Base-by-base conservation (phyloP, 1,140 invertebrate genomes). In the Phthorimaea operculella region DNA sequence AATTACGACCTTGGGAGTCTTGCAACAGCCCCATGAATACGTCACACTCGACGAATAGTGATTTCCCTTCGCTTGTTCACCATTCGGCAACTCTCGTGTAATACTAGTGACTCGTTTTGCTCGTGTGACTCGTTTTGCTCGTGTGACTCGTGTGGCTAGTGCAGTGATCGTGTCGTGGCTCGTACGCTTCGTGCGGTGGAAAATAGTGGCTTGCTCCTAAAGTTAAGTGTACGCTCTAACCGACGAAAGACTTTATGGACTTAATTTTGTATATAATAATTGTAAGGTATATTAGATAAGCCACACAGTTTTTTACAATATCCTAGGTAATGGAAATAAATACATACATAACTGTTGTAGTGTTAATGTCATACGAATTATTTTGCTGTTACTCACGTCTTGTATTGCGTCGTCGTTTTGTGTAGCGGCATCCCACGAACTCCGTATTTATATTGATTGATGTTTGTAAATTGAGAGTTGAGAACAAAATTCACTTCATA, bases 291-390 rank as follows among this genome's bases (percentile, higher is more conserved):
- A 55, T 67, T 77, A 74, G 66, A 62, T 79, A 80, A 80, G 74
- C 68, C 69, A 76, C 72, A 79, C 77, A 77, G 79, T 84, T 84
- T 84, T 83, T 84, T 82, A 84, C 76, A 81, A 83, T 84, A 83
- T 80, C 70, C 62, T 84, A 84, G 72, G 66, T 79, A 78, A 76
- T 72, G 62, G 59, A 75, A 72, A 72, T 74, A 68, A 68, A 70
- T 70, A 73, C 74, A 74, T 70, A 69, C 67, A 72, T 80, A 81
- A 80, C 76, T 84, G 76, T 81, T 83, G 76, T 83, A 83, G 80
- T 66, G 66, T 70, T 72, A 66, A 66, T 64, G 63, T 68, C 62
- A 66, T 64, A 61, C 56, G 55, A 58, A 66, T 69, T 71, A 60
- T 65, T 66, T 68, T 68, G 60, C 66, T 66, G 65, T 71, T 64